A percentile compares a stretch with the other conserved stretches of the same genome.
phyloP scores from a whole-genome alignment of 2,888 invertebrate genomes.

The Dorcus parallelipipedus region DNA sequence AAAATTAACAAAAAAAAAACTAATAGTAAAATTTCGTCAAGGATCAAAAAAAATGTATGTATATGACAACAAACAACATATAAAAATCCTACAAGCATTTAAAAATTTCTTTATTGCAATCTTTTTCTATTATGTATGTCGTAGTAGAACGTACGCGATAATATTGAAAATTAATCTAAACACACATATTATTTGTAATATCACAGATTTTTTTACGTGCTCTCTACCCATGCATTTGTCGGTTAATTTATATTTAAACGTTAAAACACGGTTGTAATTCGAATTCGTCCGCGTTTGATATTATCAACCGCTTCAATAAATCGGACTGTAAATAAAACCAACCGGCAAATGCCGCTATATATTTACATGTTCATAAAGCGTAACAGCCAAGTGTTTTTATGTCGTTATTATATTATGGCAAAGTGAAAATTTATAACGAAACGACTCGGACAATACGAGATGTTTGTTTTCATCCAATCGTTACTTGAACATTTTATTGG shows the following conservation, averaged over 20 bases:
- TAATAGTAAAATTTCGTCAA: too few species aligned
- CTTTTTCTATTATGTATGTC: background rate
- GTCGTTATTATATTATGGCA: too few species aligned
- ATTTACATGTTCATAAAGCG: background rate
- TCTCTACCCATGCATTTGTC: conserved; percentile 5
- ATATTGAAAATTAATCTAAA: conserved; percentile 16
- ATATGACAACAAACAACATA: too few species aligned
- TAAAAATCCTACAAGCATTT: background rate
- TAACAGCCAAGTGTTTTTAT: too few species aligned
- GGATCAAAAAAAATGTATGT: too few species aligned
- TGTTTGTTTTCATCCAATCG: too few species aligned
- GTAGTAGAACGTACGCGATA: conserved; percentile 2
- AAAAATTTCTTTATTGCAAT: background rate
- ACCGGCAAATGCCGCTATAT: background rate
- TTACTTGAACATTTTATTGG: too few species aligned
- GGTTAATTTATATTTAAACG: background rate
- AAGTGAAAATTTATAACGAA: too few species aligned
- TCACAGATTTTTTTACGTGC: conserved; percentile 19
- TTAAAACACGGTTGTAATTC: background rate
- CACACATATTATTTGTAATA: conserved; percentile 19
- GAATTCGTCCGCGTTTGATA: background rate
- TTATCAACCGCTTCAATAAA: background rate
- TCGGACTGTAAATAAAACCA: too few species aligned
- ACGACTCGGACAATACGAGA: too few species aligned
- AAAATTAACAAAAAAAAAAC: too few species aligned